Percentiles rank a stretch among this genome's conserved stretches.
Evolutionary conservation across 2,888 invertebrate species (phyloP).

Genomic region (Thera obeliscata): DNA sequence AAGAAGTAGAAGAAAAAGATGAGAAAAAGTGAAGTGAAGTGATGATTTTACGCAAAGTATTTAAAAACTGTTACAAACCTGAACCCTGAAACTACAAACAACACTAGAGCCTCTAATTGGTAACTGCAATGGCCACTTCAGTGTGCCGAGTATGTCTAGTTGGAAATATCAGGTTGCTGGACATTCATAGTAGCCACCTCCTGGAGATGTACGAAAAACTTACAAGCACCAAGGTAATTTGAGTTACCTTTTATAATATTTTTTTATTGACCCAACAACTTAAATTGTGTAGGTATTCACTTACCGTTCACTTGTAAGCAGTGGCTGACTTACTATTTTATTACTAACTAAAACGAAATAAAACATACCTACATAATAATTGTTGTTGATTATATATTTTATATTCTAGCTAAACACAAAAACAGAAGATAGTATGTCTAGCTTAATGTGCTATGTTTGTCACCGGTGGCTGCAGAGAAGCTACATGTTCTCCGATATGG

Average conservation of each 20-base stretch:
- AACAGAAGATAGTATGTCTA: background rate
- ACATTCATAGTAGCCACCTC: background rate
- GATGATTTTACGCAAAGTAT: too few species aligned
- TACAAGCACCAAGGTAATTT: background rate
- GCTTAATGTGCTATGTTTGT: background rate
- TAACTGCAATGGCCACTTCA: background rate
- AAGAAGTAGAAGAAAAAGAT: too few species aligned
- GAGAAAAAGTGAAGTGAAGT: too few species aligned
- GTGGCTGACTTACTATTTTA: too few species aligned
- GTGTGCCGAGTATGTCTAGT: slow-evolving; percentile 1
- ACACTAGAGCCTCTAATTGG: background rate
- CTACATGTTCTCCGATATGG: slow-evolving; percentile 1
- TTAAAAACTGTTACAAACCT: too few species aligned
- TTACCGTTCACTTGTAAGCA: too few species aligned
- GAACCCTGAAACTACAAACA: background rate
- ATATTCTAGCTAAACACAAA: background rate
- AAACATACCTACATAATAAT: too few species aligned
- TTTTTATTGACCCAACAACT: too few species aligned
- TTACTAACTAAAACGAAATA: too few species aligned
- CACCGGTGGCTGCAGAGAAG: background rate
- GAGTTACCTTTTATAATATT: background rate
- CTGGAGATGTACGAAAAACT: background rate
- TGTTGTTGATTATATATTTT: background rate
- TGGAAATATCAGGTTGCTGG: background rate
- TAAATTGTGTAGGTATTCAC: too few species aligned